A percentile compares a stretch with the other conserved stretches of the same genome.
phyloP scores from a whole-genome alignment of 2,888 invertebrate species.

The Oconnorella tubifera region DNA sequence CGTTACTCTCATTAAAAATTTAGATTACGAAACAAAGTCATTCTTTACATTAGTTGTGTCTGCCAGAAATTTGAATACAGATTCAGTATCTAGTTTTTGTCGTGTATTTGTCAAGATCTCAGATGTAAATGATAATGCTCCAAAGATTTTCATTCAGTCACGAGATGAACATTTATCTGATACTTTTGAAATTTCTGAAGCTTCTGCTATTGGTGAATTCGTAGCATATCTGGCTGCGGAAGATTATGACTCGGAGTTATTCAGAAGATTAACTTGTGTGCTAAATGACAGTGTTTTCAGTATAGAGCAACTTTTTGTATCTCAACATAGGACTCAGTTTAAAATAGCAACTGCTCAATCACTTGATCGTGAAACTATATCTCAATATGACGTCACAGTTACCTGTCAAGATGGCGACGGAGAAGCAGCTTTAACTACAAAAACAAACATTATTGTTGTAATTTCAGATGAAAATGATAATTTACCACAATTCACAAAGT shows the following conservation, averaged over 20 bases:
- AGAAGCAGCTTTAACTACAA: not conserved
- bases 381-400: conserved; percentile 4
- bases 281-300: conserved; percentile 2
- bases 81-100: conserved; percentile 12
- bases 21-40: conserved; percentile 21
- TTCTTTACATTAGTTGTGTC: conserved; percentile 15
- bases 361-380: conserved; percentile 15
- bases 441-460: conserved; percentile 9
- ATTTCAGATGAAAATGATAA: conserved; percentile 21
- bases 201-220: not conserved
- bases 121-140: conserved; percentile 25
- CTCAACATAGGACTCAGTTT: conserved; percentile 12
- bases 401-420: conserved; percentile 11
- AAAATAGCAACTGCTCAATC: conserved; percentile 14
- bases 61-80: conserved; percentile 15
- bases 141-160: conserved; percentile 16
- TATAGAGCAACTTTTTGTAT: conserved; percentile 14
- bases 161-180: not conserved
- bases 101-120: conserved; percentile 12
- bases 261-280: not conserved
- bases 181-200: not conserved
- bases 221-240: not conserved
- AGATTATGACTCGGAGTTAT: not conserved
- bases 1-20: conserved; percentile 3
- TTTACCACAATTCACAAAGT: conserved; percentile 9